Base-by-base conservation (phyloP, 2,113 vertebrate species). In the Salvelinus fontinalis region DNA sequence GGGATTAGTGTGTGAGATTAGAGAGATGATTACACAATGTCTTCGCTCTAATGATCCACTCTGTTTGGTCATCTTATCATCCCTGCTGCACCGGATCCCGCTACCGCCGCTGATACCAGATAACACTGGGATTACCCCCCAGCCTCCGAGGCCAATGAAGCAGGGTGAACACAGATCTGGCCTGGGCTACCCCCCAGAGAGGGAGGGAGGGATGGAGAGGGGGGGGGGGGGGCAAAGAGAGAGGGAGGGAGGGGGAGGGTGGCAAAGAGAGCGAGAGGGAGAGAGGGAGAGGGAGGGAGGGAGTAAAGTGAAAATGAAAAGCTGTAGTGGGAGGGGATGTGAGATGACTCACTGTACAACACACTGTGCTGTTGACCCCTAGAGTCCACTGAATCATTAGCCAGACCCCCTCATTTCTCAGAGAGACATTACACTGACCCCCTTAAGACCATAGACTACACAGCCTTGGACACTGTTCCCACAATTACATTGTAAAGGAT, bases 41-140 rank as follows among this genome's bases (percentile, higher is more conserved):
- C 92, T 93, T 93, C 86, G 93, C 93, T 92, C 93, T 94, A 94
- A 94, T 93, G 93, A 93, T 92, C 91, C 87, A 83, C 84, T 89
- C 91, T 94, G 93, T 94, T 94, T 94, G 91, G 90, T 94, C 93
- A 86, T 92, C 89, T 94, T 94, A 94, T 94, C 93, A 85, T 88
- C 85, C 80, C 82, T 64, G 81, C 86, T 77, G 91, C 92, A 94
- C 91, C 85, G 87, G 89, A 92, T 91, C 90, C 87, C 85, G 89
- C 66, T 49, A 81, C 82, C 84, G 83, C 82, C 79, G 79, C 87
- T 88, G 87, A 92, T 91, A 87, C 66, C 86, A 90, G 91, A 92
- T 92, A 90, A 90, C 90, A 78, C 70, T 73, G 60, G 79, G 82
- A 89, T 90, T 86, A 90, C 81, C 27, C 74, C 74, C 84, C 31